A percentile compares a stretch with the other conserved stretches of the same genome.
Conservation (phyloP, 2,888 invertebrate genomes). For the Galerucella pusilla region DNA sequence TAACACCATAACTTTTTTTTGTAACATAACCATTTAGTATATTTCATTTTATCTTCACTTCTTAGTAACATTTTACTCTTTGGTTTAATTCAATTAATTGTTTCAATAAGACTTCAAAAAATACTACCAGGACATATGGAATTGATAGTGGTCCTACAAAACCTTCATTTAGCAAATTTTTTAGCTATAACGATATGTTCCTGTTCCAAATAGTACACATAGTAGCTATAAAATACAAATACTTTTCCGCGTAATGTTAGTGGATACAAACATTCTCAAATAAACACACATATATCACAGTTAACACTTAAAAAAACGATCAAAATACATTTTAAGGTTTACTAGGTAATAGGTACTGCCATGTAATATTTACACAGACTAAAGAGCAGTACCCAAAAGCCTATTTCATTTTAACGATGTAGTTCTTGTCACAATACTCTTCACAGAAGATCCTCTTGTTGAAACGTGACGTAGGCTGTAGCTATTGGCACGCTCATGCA, state of each 20-base stretch:
- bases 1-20: too few species aligned
- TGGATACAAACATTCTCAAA: background rate
- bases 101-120: too few species aligned
- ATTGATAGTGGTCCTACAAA: too few species aligned
- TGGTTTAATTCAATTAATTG: too few species aligned
- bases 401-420: constrained; percentile 32
- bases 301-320: constrained; percentile 18
- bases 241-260: constrained; percentile 1
- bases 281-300: constrained; percentile 24
- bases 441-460: constrained; percentile 59
- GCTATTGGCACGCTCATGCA: constrained; percentile 44
- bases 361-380: constrained; percentile 2
- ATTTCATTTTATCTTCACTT: too few species aligned
- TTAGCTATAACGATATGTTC: too few species aligned
- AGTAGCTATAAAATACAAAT: too few species aligned
- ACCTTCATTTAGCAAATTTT: too few species aligned
- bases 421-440: constrained; percentile 58
- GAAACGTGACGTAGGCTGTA: constrained; percentile 59
- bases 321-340: constrained; percentile 8
- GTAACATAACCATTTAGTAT: too few species aligned
- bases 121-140: too few species aligned
- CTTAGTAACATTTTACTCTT: too few species aligned
- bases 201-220: too few species aligned
- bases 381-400: constrained; percentile 14
- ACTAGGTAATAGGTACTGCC: constrained; percentile 3